Evolutionary conservation across 2,888 invertebrate genomes (phyloP).

Genomic region (Eurois occulta): DNA sequence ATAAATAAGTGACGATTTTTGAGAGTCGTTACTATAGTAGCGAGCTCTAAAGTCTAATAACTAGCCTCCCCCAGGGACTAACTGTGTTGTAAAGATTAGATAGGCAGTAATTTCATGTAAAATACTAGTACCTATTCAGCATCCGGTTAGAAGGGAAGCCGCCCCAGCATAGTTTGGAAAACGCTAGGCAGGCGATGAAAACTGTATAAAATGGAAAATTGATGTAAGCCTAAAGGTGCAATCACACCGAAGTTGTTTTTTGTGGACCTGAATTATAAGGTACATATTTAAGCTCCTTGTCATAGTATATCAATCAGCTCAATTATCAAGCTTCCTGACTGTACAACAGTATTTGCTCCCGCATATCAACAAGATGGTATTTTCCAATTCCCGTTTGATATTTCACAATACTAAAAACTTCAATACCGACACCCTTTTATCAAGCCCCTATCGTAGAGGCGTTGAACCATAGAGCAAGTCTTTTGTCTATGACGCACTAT

Average conservation of each 20-base stretch:
- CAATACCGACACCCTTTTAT: constrained; percentile 62
- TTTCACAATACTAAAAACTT: constrained; percentile 48
- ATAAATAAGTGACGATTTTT: not conserved
- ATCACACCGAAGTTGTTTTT: not conserved
- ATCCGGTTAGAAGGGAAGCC: too few relatives aligned
- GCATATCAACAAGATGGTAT: constrained; percentile 25
- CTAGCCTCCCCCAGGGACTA: not conserved
- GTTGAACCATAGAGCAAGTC: constrained; percentile 72
- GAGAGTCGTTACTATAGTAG: not conserved
- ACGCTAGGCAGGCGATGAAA: not conserved
- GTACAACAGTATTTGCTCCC: constrained; percentile 18
- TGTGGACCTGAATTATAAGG: not conserved
- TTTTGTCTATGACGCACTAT: constrained; percentile 71
- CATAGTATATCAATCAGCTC: not conserved
- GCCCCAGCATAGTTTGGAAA: not conserved
- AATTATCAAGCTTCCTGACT: not conserved
- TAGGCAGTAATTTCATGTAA: not conserved
- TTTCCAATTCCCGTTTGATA: constrained; percentile 27
- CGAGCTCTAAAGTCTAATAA: not conserved
- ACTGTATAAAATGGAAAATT: not conserved
- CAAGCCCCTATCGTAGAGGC: constrained; percentile 69
- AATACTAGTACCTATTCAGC: not conserved
- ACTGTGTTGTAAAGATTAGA: not conserved
- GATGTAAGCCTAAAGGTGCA: not conserved
- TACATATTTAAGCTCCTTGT: not conserved